A percentile compares a stretch with the other conserved stretches of the same genome.
These are phyloP conservation scores for Corythornis leucogaster DNA, from an alignment of 2,797 vertebrate species.

Conservation along the genomic window DNA sequence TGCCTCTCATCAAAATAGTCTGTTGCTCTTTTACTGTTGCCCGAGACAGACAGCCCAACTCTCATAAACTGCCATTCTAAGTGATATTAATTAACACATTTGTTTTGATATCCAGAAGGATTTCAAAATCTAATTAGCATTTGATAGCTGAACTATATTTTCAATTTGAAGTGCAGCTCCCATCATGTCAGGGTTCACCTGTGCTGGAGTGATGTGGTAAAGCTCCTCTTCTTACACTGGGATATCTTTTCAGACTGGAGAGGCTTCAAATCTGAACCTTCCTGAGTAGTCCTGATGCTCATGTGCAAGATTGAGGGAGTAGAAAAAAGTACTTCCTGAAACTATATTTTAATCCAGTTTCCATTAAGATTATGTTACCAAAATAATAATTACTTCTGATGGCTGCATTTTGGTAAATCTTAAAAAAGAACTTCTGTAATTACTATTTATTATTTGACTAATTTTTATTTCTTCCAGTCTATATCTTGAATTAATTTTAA, in stretches of 20 bases:
- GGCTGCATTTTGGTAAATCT: background rate
- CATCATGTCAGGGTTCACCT: background rate
- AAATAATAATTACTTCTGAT: background rate
- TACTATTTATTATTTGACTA: background rate
- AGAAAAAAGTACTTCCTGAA: background rate
- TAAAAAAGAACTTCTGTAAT: background rate
- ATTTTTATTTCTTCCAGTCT: background rate
- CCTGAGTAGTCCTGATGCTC: background rate
- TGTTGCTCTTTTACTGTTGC: background rate
- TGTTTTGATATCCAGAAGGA: background rate
- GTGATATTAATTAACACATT: background rate
- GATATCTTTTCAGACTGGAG: background rate
- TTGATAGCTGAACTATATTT: background rate
- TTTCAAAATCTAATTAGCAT: background rate
- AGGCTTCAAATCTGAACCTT: background rate
- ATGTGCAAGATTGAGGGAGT: fast-evolving
- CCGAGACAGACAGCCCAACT: background rate
- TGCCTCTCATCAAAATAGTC: background rate
- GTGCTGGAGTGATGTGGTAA: background rate
- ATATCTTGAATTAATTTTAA: background rate
- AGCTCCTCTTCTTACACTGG: background rate
- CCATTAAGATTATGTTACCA: background rate
- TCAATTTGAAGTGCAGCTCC: background rate
- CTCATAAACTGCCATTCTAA: background rate
- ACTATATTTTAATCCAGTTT: background rate